Evolutionary conservation across 2,888 invertebrate species (phyloP), one percentile per base, ranked within the genome.

Genomic region (Rhaphigaster nebulosa): DNA sequence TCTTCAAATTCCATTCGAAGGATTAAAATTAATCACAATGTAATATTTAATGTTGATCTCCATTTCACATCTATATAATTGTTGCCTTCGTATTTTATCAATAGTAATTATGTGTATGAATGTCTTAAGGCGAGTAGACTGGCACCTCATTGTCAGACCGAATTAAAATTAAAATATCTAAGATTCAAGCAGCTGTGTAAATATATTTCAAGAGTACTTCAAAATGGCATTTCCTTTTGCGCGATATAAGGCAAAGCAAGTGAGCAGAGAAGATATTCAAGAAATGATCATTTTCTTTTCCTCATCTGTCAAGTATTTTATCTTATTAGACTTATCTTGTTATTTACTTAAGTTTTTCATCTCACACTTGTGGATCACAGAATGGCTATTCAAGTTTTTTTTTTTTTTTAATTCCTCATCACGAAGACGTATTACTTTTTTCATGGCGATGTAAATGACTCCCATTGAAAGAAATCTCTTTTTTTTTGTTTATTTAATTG

Each of bases 381-480:
- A 56, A 56, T 6, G 26, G 5, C 20, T 0, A 26, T 56, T 6
- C 2, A 56, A 8, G 56, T 56, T 56, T 20, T 56, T 56, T 56
- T 56, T 20, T 56, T 56, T 56, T 56, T 56, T 26, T 56, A 56
- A 56, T 56, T 26, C 56, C 20, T 56, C 26, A 52, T n/a, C 60
- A 60, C n/a, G 60, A n/a, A n/a, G n/a, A 60, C 60, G 60, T 60
- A 60, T n/a, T 65, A n/a, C n/a, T n/a, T 18, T 65, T 65, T 65
- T 65, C n/a, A 18, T 29, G 2, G 0, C n/a, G 29, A 65, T 65
- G 29, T 10, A 29, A 34, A 65, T 65, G 13, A 15, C 5, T 56
- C 34, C 29, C 29, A 65, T 65, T 65, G 29, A 29, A 65, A 18
- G 4, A n/a, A 65, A 15, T 18, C 29, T 15, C n/a, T n/a, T 60